Percentiles rank a stretch among this genome's conserved stretches.
Evolutionary conservation across 2,113 vertebrate species (phyloP).

Genomic region (Ondatra zibethicus): DNA sequence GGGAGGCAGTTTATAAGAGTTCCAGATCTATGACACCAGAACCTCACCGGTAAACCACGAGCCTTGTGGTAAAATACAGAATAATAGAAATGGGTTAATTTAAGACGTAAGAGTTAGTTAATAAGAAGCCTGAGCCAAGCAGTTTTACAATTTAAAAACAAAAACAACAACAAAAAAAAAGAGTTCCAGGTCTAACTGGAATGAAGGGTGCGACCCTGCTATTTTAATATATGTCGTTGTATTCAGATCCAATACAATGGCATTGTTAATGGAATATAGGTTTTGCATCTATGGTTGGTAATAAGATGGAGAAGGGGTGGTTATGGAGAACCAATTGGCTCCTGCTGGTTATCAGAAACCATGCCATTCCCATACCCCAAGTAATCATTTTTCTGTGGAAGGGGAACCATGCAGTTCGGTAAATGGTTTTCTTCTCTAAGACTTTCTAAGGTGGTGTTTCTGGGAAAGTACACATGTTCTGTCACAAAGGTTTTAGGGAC

Average conservation of each 20-base stretch:
- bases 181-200: background rate
- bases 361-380: too few relatives aligned
- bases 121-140: too few relatives aligned
- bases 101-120: too few relatives aligned
- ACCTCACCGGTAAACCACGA: too few relatives aligned
- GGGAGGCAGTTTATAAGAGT: background rate
- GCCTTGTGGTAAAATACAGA: too few relatives aligned
- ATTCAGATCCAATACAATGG: background rate
- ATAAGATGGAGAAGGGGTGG: background rate
- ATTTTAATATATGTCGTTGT: background rate
- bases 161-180: too few relatives aligned
- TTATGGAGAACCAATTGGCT: fast-evolving
- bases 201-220: background rate
- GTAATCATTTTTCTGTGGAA: background rate
- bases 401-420: background rate
- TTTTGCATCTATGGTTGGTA: background rate
- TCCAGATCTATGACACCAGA: too few relatives aligned
- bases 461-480: background rate
- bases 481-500: background rate
- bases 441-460: background rate
- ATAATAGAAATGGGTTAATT: too few relatives aligned
- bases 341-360: background rate
- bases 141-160: too few relatives aligned
- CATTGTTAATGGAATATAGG: background rate
- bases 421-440: background rate